Evolutionary conservation across 2,797 vertebrate species (phyloP).

Genomic region (Diplodus puntazzo): DNA sequence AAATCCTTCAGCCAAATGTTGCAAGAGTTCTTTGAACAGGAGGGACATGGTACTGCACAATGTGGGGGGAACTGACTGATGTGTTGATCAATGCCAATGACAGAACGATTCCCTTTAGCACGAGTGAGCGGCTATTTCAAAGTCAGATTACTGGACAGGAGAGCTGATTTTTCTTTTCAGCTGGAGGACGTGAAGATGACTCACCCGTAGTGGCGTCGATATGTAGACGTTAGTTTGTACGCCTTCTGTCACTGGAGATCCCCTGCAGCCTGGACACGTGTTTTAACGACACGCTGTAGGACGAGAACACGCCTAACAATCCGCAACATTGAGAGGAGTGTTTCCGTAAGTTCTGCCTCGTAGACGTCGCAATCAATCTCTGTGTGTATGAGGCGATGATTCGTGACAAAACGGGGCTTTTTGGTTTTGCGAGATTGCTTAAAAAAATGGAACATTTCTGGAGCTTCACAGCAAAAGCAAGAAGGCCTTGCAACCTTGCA

Average conservation of each 20-base stretch:
- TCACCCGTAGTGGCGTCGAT: background rate
- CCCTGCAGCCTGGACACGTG: background rate
- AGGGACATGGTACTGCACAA: conserved; percentile 3
- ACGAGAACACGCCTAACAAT: background rate
- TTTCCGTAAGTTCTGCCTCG: background rate
- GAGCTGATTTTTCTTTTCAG: conserved; percentile 1
- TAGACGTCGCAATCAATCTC: background rate
- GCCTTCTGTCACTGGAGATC: background rate
- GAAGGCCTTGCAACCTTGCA: too few species aligned
- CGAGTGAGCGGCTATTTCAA: conserved; percentile 1
- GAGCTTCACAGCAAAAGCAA: too few species aligned
- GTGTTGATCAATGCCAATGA: conserved; percentile 24
- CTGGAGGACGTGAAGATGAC: background rate
- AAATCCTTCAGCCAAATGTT: conserved; percentile 28
- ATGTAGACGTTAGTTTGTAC: background rate
- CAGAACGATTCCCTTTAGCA: background rate
- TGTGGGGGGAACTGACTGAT: conserved; percentile 4
- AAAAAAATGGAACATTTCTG: too few species aligned
- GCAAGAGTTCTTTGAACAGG: conserved; percentile 26
- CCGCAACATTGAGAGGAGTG: background rate
- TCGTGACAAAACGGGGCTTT: too few species aligned
- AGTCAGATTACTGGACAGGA: background rate
- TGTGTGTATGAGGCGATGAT: too few species aligned
- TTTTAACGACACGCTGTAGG: background rate
- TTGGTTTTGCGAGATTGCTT: too few species aligned